Conservation (phyloP, 2,888 invertebrate species). For the Cataglyphis cursor region DNA sequence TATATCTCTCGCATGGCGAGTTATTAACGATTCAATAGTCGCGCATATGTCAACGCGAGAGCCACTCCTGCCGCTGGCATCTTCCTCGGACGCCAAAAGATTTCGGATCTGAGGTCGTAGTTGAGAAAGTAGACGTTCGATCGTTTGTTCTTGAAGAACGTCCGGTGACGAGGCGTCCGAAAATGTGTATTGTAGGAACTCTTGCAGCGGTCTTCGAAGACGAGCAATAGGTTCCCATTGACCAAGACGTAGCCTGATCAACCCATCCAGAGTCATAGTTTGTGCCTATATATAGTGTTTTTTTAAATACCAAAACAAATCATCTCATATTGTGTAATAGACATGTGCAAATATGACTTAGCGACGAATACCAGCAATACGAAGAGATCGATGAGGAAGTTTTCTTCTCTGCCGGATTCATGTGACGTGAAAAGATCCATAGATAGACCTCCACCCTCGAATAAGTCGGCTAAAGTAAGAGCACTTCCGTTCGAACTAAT, state of each 20-base stretch:
- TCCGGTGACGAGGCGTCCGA: constrained; percentile 62
- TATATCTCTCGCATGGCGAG: constrained; percentile 68
- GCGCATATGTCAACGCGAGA: constrained; percentile 73
- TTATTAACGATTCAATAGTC: constrained; percentile 75
- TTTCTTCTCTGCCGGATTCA: constrained; percentile 58
- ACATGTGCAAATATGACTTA: background rate
- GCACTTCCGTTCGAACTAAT: constrained; percentile 31
- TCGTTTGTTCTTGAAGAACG: constrained; percentile 70
- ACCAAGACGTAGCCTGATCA: constrained; percentile 73
- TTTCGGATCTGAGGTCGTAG: constrained; percentile 73
- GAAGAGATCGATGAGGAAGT: constrained; percentile 73
- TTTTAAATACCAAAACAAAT: background rate
- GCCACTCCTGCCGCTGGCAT: constrained; percentile 50
- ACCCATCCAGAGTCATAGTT: constrained; percentile 73
- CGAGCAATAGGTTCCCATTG: constrained; percentile 70
- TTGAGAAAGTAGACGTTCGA: constrained; percentile 73
- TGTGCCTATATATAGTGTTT: constrained; percentile 70
- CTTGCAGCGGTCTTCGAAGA: constrained; percentile 76
- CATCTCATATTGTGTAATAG: background rate
- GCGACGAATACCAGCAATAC: constrained; percentile 70
- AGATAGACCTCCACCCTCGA: constrained; percentile 62
- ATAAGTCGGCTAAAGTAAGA: constrained; percentile 63
- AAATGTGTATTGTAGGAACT: constrained; percentile 75
- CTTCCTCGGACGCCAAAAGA: constrained; percentile 69
- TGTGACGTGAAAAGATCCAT: constrained; percentile 51